Evolutionary conservation across 2,888 invertebrate species (phyloP).

Genomic region (Drosophila prostipennis): DNA sequence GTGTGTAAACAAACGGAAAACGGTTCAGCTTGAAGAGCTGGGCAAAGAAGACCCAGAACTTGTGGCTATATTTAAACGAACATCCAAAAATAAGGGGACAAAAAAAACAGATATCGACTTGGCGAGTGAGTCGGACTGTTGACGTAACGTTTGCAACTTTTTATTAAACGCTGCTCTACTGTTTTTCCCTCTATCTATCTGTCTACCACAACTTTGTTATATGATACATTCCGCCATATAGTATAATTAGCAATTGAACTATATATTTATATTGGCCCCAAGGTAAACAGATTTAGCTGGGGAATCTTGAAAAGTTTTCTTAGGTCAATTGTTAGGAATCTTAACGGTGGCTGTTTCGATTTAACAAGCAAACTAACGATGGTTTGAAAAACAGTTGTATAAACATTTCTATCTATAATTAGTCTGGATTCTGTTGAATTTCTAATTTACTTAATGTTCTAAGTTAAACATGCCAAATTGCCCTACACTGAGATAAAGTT

Average conservation of each 20-base stretch:
- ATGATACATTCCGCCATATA: constrained; percentile 43
- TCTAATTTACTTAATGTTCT: background rate
- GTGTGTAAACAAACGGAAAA: constrained; percentile 45
- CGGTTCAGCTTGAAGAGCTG: constrained; percentile 30
- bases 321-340: background rate
- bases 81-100: constrained; percentile 15
- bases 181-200: constrained; percentile 43
- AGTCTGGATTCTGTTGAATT: background rate
- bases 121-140: constrained; percentile 11
- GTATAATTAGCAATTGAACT: constrained; percentile 43
- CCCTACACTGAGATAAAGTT: background rate
- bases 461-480: background rate
- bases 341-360: background rate
- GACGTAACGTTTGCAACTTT: constrained; percentile 40
- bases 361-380: background rate
- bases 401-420: constrained; percentile 19
- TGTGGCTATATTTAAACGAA: constrained; percentile 12
- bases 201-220: constrained; percentile 43
- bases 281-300: constrained; percentile 17
- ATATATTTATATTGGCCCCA: constrained; percentile 18
- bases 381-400: constrained; percentile 24
- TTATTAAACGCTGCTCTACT: constrained; percentile 29
- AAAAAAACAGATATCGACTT: constrained; percentile 6
- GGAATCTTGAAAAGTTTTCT: constrained; percentile 4
- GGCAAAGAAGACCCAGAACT: constrained; percentile 26